Conservation (phyloP, 1,140 invertebrate species). For the Brachionus calyciflorus region DNA sequence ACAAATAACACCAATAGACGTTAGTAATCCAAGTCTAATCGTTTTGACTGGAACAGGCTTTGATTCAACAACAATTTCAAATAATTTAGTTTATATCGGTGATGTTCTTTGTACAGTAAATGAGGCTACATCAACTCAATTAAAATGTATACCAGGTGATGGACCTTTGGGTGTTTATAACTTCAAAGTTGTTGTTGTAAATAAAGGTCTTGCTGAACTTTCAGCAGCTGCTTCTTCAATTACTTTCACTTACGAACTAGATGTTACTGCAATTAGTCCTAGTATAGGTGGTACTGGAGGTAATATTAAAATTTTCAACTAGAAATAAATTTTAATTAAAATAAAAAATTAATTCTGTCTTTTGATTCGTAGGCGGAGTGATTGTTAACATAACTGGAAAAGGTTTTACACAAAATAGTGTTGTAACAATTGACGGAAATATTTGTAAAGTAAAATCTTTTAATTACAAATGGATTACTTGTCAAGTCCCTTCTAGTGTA, state of each 20-base stretch:
- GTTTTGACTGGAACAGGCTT: slow-evolving; percentile 48
- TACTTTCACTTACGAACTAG: slow-evolving; percentile 36
- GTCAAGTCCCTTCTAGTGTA: slow-evolving; percentile 48
- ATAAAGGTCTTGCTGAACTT: slow-evolving; percentile 45
- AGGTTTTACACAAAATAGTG: slow-evolving; percentile 4
- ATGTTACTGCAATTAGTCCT: neutral
- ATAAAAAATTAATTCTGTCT: too few relatives aligned
- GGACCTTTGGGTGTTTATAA: slow-evolving; percentile 51
- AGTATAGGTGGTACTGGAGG: slow-evolving; percentile 36
- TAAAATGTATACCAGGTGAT: slow-evolving; percentile 50
- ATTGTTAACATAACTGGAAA: slow-evolving; percentile 50
- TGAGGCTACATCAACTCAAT: slow-evolving; percentile 47
- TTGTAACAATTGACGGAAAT: neutral
- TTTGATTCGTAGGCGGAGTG: too few relatives aligned
- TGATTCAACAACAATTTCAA: neutral
- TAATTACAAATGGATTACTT: slow-evolving; percentile 48
- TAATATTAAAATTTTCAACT: too few relatives aligned
- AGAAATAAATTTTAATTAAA: too few relatives aligned
- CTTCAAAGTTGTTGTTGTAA: slow-evolving; percentile 50
- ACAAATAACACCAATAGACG: neutral
- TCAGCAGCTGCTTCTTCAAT: slow-evolving; percentile 17
- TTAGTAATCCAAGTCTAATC: neutral
- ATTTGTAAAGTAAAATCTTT: neutral
- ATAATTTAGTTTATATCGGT: slow-evolving; percentile 50
- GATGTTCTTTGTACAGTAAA: slow-evolving; percentile 47